Evolutionary conservation across 2,797 vertebrate genomes (phyloP).

Genomic region (Gadopsis bispinosus): DNA sequence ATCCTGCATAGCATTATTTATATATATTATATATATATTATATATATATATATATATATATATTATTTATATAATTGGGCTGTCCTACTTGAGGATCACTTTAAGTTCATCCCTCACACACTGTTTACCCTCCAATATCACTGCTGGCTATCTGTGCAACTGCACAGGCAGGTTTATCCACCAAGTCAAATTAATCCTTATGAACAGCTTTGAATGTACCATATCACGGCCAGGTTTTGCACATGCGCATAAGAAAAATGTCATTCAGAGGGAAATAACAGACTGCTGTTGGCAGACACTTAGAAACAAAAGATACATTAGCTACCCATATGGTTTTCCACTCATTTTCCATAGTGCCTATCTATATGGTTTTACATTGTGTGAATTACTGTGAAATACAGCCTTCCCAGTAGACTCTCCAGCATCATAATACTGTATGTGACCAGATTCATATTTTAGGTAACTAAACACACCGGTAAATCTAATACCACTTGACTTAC

Average conservation of each 20-base stretch:
- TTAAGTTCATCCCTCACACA: conserved; percentile 54
- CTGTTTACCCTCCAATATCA: conserved; percentile 63
- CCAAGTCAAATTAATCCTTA: conserved; percentile 68
- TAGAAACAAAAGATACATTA: conserved; percentile 53
- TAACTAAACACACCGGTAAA: conserved; percentile 7
- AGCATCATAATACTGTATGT: neutral
- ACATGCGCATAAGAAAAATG: conserved; percentile 53
- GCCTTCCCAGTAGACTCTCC: neutral
- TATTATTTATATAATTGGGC: too few relatives aligned
- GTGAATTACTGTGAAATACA: conserved; percentile 11
- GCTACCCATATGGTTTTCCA: conserved; percentile 34
- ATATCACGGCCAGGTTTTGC: conserved; percentile 62
- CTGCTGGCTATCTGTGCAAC: conserved; percentile 61
- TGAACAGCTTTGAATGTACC: conserved; percentile 60
- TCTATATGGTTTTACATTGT: conserved; percentile 18
- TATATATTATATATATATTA: too few relatives aligned
- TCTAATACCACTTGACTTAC: conserved; percentile 7
- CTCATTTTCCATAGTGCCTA: conserved; percentile 24
- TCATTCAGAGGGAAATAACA: conserved; percentile 55
- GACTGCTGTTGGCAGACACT: conserved; percentile 45
- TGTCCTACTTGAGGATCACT: conserved; percentile 43
- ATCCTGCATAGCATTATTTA: conserved; percentile 44
- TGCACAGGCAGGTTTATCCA: conserved; percentile 68
- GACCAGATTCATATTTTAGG: conserved; percentile 4
- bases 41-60: too few relatives aligned